These are phyloP conservation scores for Selenia dentaria DNA, from an alignment of 2,888 invertebrate species.

Conservation along the genomic window DNA sequence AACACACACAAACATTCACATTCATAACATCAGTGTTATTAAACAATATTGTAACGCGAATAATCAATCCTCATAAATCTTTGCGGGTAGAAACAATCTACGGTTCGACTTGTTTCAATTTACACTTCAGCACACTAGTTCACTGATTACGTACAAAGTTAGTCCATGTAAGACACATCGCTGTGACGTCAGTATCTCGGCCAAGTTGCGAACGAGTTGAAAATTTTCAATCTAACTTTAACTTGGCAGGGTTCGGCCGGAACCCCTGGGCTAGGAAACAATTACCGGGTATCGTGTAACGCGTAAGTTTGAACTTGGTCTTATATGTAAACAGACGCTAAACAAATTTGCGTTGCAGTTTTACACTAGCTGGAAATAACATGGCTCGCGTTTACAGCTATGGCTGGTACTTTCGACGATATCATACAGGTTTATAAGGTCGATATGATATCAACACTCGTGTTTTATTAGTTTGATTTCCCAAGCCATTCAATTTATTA, in stretches of 20 bases:
- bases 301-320: background rate
- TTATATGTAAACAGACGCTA: slow-evolving; percentile 1
- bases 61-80: too few relatives aligned
- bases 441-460: too few relatives aligned
- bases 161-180: slow-evolving; percentile 14
- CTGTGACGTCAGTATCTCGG: slow-evolving; percentile 20
- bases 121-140: background rate
- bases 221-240: slow-evolving; percentile 37
- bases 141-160: slow-evolving; percentile 2
- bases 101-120: slow-evolving; percentile 1
- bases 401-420: too few relatives aligned
- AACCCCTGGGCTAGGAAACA: slow-evolving; percentile 14
- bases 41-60: too few relatives aligned
- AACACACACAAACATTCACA: too few relatives aligned
- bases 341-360: slow-evolving; percentile 20
- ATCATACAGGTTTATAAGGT: too few relatives aligned
- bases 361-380: too few relatives aligned
- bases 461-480: too few relatives aligned
- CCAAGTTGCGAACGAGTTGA: slow-evolving; percentile 27
- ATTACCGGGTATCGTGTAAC: slow-evolving; percentile 14
- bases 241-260: slow-evolving; percentile 18
- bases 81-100: too few relatives aligned
- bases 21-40: too few relatives aligned
- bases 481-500: too few relatives aligned
- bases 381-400: too few relatives aligned